A percentile compares a stretch with the other conserved stretches of the same genome.
These are phyloP conservation scores for Pipistrellus kuhlii DNA, from an alignment of 2,797 vertebrate genomes.

Conservation along the genomic window DNA sequence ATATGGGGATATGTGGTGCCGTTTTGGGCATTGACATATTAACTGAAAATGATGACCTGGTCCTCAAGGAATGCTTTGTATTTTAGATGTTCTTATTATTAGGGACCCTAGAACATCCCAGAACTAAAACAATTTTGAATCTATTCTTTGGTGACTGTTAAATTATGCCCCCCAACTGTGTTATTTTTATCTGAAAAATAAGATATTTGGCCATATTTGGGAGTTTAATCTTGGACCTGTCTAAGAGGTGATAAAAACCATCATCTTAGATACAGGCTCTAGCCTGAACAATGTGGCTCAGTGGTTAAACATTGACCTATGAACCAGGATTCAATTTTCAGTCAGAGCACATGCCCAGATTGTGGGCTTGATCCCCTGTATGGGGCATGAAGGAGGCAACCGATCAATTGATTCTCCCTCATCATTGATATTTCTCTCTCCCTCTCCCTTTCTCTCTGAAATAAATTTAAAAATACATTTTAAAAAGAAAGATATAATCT, in stretches of 20 bases:
- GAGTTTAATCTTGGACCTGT: neutral
- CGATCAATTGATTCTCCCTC: no score
- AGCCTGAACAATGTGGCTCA: no score
- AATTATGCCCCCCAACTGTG: neutral
- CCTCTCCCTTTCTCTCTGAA: no score
- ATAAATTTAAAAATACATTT: no score
- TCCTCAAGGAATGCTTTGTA: neutral
- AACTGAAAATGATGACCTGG: neutral
- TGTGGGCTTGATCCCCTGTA: no score
- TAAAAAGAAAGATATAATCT: neutral
- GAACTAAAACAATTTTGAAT: neutral
- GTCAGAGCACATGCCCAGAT: no score
- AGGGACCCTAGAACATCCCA: neutral
- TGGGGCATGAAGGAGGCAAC: no score
- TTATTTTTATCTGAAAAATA: slow-evolving; percentile 27
- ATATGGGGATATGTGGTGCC: neutral
- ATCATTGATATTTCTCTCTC: no score
- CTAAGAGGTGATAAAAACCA: neutral
- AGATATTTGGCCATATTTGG: neutral
- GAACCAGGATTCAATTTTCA: no score
- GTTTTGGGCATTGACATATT: neutral
- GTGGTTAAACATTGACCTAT: no score
- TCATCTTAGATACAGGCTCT: neutral
- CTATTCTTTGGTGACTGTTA: neutral
- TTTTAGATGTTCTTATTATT: slow-evolving; percentile 15